Evolutionary conservation across 2,888 invertebrate species (phyloP).

Genomic region (Ecdyonurus torrentis): DNA sequence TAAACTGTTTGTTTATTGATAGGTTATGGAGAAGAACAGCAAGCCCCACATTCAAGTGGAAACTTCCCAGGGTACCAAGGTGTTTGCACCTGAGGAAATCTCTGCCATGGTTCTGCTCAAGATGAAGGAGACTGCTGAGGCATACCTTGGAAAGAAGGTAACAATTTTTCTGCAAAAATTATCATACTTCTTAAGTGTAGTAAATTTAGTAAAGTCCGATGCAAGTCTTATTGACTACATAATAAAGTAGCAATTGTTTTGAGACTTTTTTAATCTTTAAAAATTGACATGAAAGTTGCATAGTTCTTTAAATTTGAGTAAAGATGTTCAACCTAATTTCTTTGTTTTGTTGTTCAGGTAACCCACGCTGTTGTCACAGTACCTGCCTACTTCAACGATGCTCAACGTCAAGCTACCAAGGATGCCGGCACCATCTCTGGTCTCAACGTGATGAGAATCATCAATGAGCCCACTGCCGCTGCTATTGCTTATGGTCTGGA

Average conservation of each 20-base stretch:
- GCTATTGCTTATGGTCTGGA: slow-evolving; percentile 95
- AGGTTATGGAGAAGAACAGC: slow-evolving; percentile 75
- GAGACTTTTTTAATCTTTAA: too few species aligned
- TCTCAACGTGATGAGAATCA: slow-evolving; percentile 83
- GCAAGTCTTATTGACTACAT: too few species aligned
- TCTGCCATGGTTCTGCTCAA: slow-evolving; percentile 96
- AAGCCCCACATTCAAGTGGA: slow-evolving; percentile 86
- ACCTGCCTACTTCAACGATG: slow-evolving; percentile 98
- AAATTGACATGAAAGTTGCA: too few species aligned
- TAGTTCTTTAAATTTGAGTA: too few species aligned
- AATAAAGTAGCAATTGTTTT: too few species aligned
- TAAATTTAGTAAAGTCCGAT: too few species aligned
- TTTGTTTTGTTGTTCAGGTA: slow-evolving; percentile 29
- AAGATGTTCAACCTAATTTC: too few species aligned
- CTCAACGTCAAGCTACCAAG: slow-evolving; percentile 97
- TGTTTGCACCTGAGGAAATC: slow-evolving; percentile 96
- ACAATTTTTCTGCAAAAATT: too few species aligned
- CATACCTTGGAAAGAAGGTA: slow-evolving; percentile 89
- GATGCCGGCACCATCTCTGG: slow-evolving; percentile 96
- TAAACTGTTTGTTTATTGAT: slow-evolving; percentile 10
- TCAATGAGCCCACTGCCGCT: slow-evolving; percentile 95
- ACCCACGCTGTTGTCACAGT: slow-evolving; percentile 84
- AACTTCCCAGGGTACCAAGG: slow-evolving; percentile 68
- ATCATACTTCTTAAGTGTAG: not conserved
- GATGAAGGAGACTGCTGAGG: slow-evolving; percentile 97